Conservation (phyloP, 2,888 invertebrate species). For the Tachystola acroxantha region DNA sequence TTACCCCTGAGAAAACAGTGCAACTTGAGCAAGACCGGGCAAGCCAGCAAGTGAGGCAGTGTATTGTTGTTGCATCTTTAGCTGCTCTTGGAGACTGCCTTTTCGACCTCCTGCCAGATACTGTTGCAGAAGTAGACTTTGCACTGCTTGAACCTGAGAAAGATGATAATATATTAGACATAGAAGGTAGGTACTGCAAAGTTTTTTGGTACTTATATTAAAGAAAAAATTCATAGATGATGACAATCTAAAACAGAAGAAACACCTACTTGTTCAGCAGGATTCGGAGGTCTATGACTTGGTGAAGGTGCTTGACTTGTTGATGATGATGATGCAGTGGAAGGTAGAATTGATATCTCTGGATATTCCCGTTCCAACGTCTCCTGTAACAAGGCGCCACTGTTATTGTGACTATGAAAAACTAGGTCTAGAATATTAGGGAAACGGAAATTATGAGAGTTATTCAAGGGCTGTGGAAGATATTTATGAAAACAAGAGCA, state of each 20-base stretch:
- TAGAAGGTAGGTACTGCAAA: neutral
- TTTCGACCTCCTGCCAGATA: constrained; percentile 66
- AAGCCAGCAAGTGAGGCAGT: constrained; percentile 65
- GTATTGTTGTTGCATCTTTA: constrained; percentile 72
- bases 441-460: neutral
- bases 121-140: constrained; percentile 68
- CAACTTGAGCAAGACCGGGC: constrained; percentile 66
- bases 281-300: constrained; percentile 61
- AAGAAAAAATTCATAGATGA: too few relatives aligned
- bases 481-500: too few relatives aligned
- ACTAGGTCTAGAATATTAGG: too few relatives aligned
- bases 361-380: constrained; percentile 74
- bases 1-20: constrained; percentile 69
- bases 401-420: constrained; percentile 11
- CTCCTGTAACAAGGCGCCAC: constrained; percentile 47
- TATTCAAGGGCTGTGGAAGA: too few relatives aligned
- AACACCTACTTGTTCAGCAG: constrained; percentile 61
- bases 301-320: constrained; percentile 62
- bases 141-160: constrained; percentile 67
- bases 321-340: constrained; percentile 66
- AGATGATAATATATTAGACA: constrained; percentile 4
- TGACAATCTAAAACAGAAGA: too few relatives aligned
- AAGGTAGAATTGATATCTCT: constrained; percentile 72
- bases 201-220: too few relatives aligned
- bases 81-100: constrained; percentile 62